Evolutionary conservation across 2,113 vertebrate genomes (phyloP), one percentile per base, ranked within the genome.

Genomic region (Pavo muticus): DNA sequence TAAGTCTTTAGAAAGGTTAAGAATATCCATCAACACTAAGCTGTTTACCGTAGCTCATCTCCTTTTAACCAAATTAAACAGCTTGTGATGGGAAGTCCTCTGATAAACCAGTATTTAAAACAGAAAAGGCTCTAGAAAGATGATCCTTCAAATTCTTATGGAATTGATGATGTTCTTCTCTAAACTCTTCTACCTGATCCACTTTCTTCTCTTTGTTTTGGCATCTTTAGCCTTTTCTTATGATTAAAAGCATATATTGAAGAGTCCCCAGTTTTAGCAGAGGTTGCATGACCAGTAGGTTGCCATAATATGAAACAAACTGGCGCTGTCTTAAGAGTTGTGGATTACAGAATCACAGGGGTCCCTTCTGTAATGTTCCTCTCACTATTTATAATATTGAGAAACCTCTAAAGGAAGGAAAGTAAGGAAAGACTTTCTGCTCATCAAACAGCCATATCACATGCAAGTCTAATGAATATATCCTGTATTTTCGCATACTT

Each of bases 401-500:
- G 23, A 50, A 24, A 50, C 23, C 21, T 50, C 23, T 23, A 24
- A 50, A 50, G 11, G 48, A 50, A 12, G 48, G 48, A 50, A 50
- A 50, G 11, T 24, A 50, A 50, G 6, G 23, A 50, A 50, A 50
- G 48, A 50, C 21, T 13, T 50, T 50, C 48, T 50, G 47, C 23
- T 50, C 48, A 50, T 24, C 48, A 50, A 50, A 24, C 23, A 23
- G 48, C 48, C 23, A 50, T 50, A 50, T 50, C 48, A 50, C 48
- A 50, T 50, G 48, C 21, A 50, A 50, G 48, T 50, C 48, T 7
- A 50, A 50, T 54, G 52, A 82, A 78, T 7, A 5, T 4, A 48
- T n/a, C 27, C 88, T 40, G 30, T 65, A 0, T 63, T 61, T 45
- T 4, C 35, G 3, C 84, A 90, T 47, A 96, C 97, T 97, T 95